These are phyloP conservation scores for Calameuta filiformis DNA, from an alignment of 2,888 invertebrate species.

Conservation along the genomic window DNA sequence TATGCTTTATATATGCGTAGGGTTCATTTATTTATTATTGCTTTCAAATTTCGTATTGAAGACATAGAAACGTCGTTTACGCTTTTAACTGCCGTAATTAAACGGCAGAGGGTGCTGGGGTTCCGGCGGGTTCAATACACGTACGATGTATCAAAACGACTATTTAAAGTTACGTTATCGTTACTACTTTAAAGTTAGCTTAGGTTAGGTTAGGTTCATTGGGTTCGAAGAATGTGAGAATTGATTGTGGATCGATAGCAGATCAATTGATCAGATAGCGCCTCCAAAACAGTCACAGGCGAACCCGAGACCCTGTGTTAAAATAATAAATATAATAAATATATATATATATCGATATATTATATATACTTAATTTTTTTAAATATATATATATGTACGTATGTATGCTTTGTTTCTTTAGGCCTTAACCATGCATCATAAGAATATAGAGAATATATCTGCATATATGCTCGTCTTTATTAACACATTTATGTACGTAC, in stretches of 20 bases:
- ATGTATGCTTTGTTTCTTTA: constrained; percentile 34
- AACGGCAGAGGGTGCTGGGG: constrained; percentile 5
- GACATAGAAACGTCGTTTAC: constrained; percentile 26
- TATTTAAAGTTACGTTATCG: not conserved
- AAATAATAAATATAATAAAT: constrained; percentile 18
- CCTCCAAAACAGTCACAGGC: not conserved
- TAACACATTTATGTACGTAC: constrained; percentile 1
- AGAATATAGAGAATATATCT: constrained; percentile 39
- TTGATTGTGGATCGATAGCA: not conserved
- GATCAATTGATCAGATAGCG: not conserved
- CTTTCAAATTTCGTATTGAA: constrained; percentile 63
- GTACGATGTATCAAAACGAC: not conserved
- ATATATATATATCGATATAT: constrained; percentile 38
- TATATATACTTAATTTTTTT: constrained; percentile 15
- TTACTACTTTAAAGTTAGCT: no score
- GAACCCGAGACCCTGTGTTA: not conserved
- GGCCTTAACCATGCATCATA: constrained; percentile 51
- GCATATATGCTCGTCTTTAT: constrained; percentile 30
- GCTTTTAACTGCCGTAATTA: constrained; percentile 9
- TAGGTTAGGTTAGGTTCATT: not conserved
- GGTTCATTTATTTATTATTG: constrained; percentile 62
- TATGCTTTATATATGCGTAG: constrained; percentile 41
- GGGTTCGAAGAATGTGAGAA: not conserved
- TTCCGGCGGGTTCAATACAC: constrained; percentile 4
- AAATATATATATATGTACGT: constrained; percentile 29